Base-by-base conservation (phyloP, 2,888 invertebrate species). In the Pseudolycoriella hygida region DNA sequence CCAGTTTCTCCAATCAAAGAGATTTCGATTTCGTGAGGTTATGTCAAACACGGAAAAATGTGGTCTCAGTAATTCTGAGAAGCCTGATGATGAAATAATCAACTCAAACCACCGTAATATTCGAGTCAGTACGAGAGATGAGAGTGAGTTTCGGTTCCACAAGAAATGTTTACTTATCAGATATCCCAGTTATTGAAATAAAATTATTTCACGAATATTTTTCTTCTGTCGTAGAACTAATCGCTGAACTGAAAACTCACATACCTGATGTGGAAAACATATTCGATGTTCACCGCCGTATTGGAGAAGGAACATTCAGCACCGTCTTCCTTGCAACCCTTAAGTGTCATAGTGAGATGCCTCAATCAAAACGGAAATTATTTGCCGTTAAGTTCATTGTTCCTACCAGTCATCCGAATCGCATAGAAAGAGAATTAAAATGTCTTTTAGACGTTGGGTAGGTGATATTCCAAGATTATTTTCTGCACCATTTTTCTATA, bases 311-410 rank as follows among this genome's bases (percentile, higher is more conserved):
- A 15, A 86, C 89, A 2, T 90, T 90, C 57, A 89, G 89, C 59
- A 81, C 81, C 1, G 90, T 90, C 18, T 85, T 81, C 56, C 64
- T 87, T 12, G 34, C 34, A 14, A 14, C 34, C 3, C 34, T 34
- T 14, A 51, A 64, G 53, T 65, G 67, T 50, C 65, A 67, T 30
- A n/a, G n/a, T 8, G 49, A 59, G 1, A 51, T 70, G 48, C 60
- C 68, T 1, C 60, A 65, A 1, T 51, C 60, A 5, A 58, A 66
- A 45, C 71, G 71, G 42, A 69, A 74, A 51, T 70, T 74, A 62
- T 87, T 79, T 66, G 90, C 90, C 2, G 72, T 90, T 47, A 90
- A 90, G 60, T 84, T 88, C 66, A 72, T 90, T 42, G 79, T 88
- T 52, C 89, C 89, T 3, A 89, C 88, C 2, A 81, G 83, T 50